Percentiles rank a stretch among this genome's conserved stretches.
These are phyloP conservation scores for Microtus pennsylvanicus DNA, from an alignment of 2,113 vertebrate species.

Conservation along the genomic window DNA sequence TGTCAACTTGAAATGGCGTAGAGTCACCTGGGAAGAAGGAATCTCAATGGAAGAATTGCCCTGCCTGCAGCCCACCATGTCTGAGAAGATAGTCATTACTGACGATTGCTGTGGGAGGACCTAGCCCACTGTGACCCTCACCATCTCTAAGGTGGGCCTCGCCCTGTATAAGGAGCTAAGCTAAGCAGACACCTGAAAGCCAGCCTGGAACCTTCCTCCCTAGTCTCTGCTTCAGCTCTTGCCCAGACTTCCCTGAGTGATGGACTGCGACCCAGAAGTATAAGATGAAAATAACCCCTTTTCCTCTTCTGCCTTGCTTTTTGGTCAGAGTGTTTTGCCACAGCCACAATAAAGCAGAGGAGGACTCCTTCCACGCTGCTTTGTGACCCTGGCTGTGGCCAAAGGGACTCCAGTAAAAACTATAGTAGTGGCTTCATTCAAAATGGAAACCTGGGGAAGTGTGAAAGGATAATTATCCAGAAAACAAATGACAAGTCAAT, in stretches of 20 bases:
- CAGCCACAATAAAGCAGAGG: too few relatives aligned
- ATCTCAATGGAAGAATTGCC: background rate
- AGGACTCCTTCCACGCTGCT: background rate
- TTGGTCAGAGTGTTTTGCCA: background rate
- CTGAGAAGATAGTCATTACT: background rate
- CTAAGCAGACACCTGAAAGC: too few relatives aligned
- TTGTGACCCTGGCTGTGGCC: background rate
- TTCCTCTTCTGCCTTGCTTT: background rate
- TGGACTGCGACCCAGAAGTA: background rate
- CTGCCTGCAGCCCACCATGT: background rate
- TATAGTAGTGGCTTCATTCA: background rate
- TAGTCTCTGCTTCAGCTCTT: background rate
- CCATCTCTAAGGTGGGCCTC: background rate
- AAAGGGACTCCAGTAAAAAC: background rate
- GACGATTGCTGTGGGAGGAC: background rate
- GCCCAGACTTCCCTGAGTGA: background rate
- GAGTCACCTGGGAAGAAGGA: background rate
- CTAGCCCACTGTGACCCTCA: background rate
- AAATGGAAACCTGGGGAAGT: background rate
- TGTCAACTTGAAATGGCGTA: background rate
- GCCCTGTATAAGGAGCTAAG: background rate
- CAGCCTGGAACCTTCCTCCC: background rate
- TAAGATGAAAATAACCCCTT: background rate
- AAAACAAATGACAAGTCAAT: conserved; percentile 18
- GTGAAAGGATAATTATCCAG: background rate